phyloP scores from a whole-genome alignment of 2,113 vertebrate species.

The Naja naja region DNA sequence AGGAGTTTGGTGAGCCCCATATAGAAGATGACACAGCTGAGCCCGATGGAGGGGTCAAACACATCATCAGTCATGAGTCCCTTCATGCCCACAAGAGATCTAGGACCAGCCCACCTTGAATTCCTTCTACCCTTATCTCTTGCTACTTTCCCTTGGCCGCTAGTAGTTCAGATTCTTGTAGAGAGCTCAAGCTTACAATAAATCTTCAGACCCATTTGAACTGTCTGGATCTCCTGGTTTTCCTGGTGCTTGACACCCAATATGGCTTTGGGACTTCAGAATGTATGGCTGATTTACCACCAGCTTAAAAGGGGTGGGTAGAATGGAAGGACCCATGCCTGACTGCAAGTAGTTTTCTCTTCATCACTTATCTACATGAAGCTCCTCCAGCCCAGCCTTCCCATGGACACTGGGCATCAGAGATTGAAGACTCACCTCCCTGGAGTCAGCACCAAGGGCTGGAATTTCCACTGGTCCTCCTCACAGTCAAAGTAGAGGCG shows the following conservation, averaged over 20 bases:
- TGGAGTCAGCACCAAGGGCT: slow-evolving; percentile 81
- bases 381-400: background rate
- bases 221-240: background rate
- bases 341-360: background rate
- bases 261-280: background rate
- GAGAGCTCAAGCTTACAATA: background rate
- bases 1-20: background rate
- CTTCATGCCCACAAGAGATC: background rate
- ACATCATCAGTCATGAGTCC: background rate
- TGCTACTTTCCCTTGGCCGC: background rate
- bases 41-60: background rate
- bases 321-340: background rate
- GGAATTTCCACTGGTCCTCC: slow-evolving; percentile 93
- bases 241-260: background rate
- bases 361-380: background rate
- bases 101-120: background rate
- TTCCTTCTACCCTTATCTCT: background rate
- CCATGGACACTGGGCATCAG: background rate
- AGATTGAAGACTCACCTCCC: slow-evolving; percentile 37
- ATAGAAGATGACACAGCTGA: too few relatives aligned
- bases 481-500: slow-evolving; percentile 89
- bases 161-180: background rate
- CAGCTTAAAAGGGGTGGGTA: background rate
- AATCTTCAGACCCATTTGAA: background rate
- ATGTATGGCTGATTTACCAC: background rate